Conservation (phyloP, 2,113 vertebrate genomes). For the Phyllostomus hastatus region DNA sequence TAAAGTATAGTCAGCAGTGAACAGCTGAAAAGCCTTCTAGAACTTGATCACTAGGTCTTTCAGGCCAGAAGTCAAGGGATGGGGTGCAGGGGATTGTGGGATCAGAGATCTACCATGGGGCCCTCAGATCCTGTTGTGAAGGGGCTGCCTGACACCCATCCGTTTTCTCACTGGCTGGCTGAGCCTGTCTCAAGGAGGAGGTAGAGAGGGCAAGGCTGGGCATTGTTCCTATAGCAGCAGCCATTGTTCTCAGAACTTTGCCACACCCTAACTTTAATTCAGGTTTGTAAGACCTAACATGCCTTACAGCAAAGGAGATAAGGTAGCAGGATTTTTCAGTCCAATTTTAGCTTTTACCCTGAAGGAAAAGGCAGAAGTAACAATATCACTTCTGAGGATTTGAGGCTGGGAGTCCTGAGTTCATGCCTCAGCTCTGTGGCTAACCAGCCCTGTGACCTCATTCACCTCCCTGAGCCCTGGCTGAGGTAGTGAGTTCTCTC, state of each 20-base stretch:
- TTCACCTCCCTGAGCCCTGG: no score
- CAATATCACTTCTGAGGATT: not conserved
- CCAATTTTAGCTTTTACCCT: not conserved
- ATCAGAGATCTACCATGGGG: not conserved
- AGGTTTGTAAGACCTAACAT: not conserved
- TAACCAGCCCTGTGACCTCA: not conserved
- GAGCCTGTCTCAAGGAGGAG: not conserved
- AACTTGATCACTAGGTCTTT: not conserved
- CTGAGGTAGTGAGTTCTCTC: not conserved
- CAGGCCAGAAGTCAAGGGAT: not conserved
- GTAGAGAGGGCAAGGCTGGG: not conserved
- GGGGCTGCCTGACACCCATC: not conserved
- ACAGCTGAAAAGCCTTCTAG: not conserved
- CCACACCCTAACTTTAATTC: not conserved
- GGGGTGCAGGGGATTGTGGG: not conserved
- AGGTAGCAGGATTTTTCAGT: not conserved
- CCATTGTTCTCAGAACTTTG: not conserved
- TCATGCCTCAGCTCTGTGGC: not conserved
- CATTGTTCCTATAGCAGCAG: not conserved
- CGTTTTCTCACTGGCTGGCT: no score
- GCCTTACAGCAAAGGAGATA: not conserved
- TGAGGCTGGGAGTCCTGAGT: not conserved
- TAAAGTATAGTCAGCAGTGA: not conserved
- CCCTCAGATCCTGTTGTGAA: not conserved
- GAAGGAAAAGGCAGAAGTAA: not conserved